Evolutionary conservation across 2,888 invertebrate species (phyloP), one percentile per base, ranked within the genome.

Genomic region (Tricholauxania praeusta): DNA sequence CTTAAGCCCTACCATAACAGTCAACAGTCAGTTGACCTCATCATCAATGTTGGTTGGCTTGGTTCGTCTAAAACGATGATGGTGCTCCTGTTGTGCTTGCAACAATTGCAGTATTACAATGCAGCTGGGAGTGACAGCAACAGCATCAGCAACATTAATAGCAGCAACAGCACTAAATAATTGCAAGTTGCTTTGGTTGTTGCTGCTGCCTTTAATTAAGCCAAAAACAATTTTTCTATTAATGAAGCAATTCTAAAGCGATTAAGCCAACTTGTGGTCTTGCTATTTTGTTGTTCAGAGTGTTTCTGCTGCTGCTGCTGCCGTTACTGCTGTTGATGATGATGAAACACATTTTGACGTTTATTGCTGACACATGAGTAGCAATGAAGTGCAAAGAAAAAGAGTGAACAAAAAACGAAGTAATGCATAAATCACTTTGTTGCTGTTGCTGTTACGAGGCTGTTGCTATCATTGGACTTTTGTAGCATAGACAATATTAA

Each of bases 211-310:
- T 76, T 76, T 74, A 73, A 68, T 74, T 67, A 60, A 62, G 32
- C 32, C 67, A 76, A 72, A 72, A 74, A 75, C 78, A 76, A 80
- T 79, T 82, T 82, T 82, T 82, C 82, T 82, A 82, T 83, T 82
- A 82, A 83, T 83, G 81, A 82, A 83, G 83, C 80, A 82, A 83
- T 82, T 82, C 78, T 79, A 79, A 82, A 83, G 78, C 83, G 83
- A 82, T 83, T 82, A 83, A 80, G 81, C 32, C 49, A 55, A 48
- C 48, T 53, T 55, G 39, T 19, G 15, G 28, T 66, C 39, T 55
- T 70, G 76, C 52, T 48, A 39, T 22, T 71, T 52, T 72, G 77
- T 65, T 55, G 68, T 57, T 12, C 39, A 47, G 17, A 65, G 28
- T 62, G 75, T 17, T 76, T 76, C 60, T 51, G 60, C n/a, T 70